Evolutionary conservation across 2,797 vertebrate genomes (phyloP), one percentile per base, ranked within the genome.

Genomic region (Halcyon smyrnensis): DNA sequence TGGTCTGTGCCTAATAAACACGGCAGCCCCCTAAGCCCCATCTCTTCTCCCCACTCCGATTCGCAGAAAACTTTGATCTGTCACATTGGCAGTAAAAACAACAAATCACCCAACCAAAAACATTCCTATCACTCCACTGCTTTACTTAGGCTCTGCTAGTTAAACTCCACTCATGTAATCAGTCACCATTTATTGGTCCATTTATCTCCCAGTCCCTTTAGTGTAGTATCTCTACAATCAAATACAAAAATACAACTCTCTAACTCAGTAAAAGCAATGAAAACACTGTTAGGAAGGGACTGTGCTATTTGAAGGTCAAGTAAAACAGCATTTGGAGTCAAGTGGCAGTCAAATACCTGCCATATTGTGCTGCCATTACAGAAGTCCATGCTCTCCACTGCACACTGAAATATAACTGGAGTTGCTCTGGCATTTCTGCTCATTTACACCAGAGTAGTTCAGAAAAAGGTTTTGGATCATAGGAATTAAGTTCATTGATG

Each of bases 31-130:
- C 81, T 89, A 96, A 94, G 12, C 9, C n/a, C 51, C 53, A 14
- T 67, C 81, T 68, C 60, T 60, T 60, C 28, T 80, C 15, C 21
- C 28, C 16, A 67, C 2, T 5, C 37, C 41, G 57, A 71, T 11
- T 67, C 68, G 51, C 43, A 87, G 76, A 94, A 93, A 86, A 92
- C 83, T 96, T 97, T 94, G 81, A 97, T 97, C 93, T 97, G 84
- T 89, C 78, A 87, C 3, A 1, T 23, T 76, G 73, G 70, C 50
- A 80, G 48, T 94, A 96, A 95, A 97, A 89, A 28, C 11, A 51
- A 68, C 64, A 76, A 85, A 76, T 46, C 30, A 56, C 60, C 45
- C 4, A 0, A 83, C 32, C 74, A 75, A 74, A 83, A 91, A 27
- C 74, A 93, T 84, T 90, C 69, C 70, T 80, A 65, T 59, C 41